phyloP scores from a whole-genome alignment of 1,140 invertebrate species.

The Ceratitis capitata region DNA sequence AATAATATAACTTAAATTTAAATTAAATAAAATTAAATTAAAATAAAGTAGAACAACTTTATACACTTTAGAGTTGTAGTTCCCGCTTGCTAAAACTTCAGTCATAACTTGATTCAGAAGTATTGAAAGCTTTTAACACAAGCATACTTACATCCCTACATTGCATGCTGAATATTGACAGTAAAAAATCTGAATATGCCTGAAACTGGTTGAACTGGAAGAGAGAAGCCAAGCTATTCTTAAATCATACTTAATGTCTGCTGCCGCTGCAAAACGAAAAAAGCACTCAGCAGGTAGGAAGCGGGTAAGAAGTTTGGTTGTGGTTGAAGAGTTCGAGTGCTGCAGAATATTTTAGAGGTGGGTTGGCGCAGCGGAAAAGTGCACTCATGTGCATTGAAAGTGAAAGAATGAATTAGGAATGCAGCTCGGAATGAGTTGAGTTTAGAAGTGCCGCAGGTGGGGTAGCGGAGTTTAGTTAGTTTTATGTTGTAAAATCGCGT shows the following conservation, averaged over 20 bases:
- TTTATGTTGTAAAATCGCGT: neutral
- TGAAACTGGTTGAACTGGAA: neutral
- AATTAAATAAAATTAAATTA: too few species aligned
- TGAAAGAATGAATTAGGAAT: constrained; percentile 49
- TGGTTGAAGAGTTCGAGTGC: neutral
- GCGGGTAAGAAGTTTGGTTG: neutral
- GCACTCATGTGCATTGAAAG: constrained; percentile 62
- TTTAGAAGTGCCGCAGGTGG: neutral
- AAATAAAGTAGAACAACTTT: too few species aligned
- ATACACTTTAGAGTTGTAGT: too few species aligned
- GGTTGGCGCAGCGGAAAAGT: constrained; percentile 45
- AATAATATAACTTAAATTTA: too few species aligned
- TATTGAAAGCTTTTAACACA: neutral
- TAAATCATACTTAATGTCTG: neutral
- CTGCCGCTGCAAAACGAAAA: neutral
- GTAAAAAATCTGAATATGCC: neutral
- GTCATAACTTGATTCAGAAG: too few species aligned
- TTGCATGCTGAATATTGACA: neutral
- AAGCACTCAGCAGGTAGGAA: neutral
- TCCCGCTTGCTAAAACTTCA: too few species aligned
- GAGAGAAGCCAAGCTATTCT: neutral
- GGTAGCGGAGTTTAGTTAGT: neutral
- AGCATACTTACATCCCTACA: neutral
- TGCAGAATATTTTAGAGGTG: neutral
- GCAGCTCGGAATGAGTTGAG: neutral